Evolutionary conservation across 2,113 vertebrate species (phyloP).

Genomic region (Microtus montanus): DNA sequence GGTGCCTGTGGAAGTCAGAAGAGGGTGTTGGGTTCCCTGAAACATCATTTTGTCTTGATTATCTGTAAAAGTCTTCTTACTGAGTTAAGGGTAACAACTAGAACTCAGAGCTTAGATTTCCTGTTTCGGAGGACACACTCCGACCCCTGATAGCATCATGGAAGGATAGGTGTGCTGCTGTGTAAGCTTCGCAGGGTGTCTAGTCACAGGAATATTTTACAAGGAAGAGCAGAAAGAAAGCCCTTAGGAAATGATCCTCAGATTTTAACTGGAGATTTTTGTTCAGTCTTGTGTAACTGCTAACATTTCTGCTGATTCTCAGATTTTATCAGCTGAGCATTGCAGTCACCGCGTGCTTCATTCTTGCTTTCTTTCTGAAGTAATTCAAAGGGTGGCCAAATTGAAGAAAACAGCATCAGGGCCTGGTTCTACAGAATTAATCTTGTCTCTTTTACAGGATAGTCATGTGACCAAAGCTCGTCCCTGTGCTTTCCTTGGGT

Average conservation of each 20-base stretch:
- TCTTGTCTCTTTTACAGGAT: background rate
- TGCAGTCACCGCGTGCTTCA: constrained; percentile 26
- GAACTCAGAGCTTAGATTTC: background rate
- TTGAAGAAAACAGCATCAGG: background rate
- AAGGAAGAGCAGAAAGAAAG: constrained; percentile 4
- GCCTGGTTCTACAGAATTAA: background rate
- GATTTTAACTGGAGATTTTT: constrained; percentile 20
- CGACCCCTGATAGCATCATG: background rate
- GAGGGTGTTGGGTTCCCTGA: too few species aligned
- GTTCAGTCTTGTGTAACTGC: constrained; percentile 36
- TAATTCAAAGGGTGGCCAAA: constrained; percentile 26
- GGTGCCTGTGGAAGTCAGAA: too few species aligned
- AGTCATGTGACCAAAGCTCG: background rate
- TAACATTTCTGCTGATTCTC: constrained; percentile 41
- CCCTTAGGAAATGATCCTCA: constrained; percentile 51
- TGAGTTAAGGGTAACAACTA: background rate
- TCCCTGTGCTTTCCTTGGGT: background rate
- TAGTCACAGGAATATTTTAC: background rate
- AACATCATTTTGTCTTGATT: constrained; percentile 4
- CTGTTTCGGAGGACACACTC: background rate
- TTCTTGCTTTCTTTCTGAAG: constrained; percentile 42
- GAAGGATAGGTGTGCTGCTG: background rate
- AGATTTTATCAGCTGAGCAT: constrained; percentile 24
- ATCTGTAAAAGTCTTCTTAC: background rate
- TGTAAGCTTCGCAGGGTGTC: constrained; percentile 6